Evolutionary conservation across 2,113 vertebrate species (phyloP), one percentile per base, ranked within the genome.

Genomic region (Centropus unirufus): DNA sequence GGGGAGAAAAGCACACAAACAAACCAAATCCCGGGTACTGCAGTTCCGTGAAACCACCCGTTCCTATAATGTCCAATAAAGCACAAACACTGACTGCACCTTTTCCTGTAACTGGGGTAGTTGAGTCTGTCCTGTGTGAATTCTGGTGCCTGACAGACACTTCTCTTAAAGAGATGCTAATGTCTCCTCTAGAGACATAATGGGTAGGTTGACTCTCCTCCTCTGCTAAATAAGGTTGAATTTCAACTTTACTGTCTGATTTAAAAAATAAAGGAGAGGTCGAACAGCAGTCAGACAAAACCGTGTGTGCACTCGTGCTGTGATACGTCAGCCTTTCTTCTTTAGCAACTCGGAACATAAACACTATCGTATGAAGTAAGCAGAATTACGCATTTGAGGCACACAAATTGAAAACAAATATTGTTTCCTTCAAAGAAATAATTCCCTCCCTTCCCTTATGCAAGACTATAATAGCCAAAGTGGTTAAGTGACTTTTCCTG

Each of bases 401-500:
- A 59, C 11, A 52, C 46, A 91, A 91, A 89, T 15, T 86, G 54
- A 83, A 89, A 94, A 91, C 70, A 86, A 92, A 49, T 51, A 83
- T 1, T 69, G 57, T 36, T 70, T 88, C 83, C 64, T 93, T 77
- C 83, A 92, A 76, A 87, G 34, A 87, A 87, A 64, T 29, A 44
- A 82, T 39, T 24, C 5, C 11, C 10, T 8, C 23, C 12, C 14
- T 40, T 12, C 7, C 22, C 26, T 46, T 34, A 86, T 39, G 36
- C 68, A 83, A 75, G 58, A 90, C 9, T 29, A 3, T 39, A 93
- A 83, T 8, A 90, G 51, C 7, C 47, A 40, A 83, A 76, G 46
- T 32, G 9, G 2, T 1, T 82, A 36, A 36, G 36, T 36, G 36
- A 9, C 36, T 77, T 61, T 52, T 90, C 72, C 61, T 73, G 27